These are phyloP conservation scores for Cenopis cana DNA, from an alignment of 2,888 invertebrate species.

Conservation along the genomic window DNA sequence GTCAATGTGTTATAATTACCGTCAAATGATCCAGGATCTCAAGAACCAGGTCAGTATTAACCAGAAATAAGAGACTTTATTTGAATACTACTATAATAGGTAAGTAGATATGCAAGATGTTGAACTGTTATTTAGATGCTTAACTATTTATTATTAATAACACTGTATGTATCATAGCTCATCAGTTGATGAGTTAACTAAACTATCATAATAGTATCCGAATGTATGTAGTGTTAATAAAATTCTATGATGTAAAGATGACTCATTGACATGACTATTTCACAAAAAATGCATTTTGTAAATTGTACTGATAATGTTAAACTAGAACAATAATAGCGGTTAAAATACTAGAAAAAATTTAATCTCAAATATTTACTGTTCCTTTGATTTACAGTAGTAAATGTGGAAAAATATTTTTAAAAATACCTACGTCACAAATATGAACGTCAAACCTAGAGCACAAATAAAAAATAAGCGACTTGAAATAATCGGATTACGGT, in stretches of 20 bases:
- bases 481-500: not conserved
- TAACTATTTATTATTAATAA: constrained; percentile 29
- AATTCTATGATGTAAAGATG: constrained; percentile 9
- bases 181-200: constrained; percentile 30
- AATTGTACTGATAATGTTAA: constrained; percentile 47
- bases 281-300: constrained; percentile 53
- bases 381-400: constrained; percentile 5
- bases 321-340: constrained; percentile 67
- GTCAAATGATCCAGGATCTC: not conserved
- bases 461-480: not conserved
- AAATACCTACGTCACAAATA: not conserved
- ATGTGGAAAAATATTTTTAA: too few species aligned
- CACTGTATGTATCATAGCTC: constrained; percentile 10
- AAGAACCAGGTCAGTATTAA: constrained; percentile 11
- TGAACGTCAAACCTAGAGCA: not conserved
- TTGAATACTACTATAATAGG: not conserved
- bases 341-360: constrained; percentile 33
- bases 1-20: not conserved
- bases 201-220: not conserved
- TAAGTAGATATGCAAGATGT: constrained; percentile 49
- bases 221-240: not conserved
- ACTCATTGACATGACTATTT: constrained; percentile 15
- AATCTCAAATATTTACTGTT: not conserved
- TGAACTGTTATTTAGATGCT: constrained; percentile 61
- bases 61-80: not conserved